Evolutionary conservation across 2,888 invertebrate species (phyloP), one percentile per base, ranked within the genome.

Genomic region (Pollenia griseotomentosa): DNA sequence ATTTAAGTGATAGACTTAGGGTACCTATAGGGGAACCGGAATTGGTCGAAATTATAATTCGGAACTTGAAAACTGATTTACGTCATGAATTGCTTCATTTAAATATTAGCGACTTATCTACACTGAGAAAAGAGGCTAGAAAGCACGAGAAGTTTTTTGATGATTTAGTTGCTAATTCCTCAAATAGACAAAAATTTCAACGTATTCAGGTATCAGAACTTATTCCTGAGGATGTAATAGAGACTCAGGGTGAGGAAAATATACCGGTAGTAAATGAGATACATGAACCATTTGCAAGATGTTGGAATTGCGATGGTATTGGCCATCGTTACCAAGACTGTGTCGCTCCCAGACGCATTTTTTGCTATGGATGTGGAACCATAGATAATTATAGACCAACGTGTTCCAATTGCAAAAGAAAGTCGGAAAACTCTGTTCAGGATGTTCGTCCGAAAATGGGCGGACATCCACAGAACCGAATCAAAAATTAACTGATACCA

Each of bases 121-220:
- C 19, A 19, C 19, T 19, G 19, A 19, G 19, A 19, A 19, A 19
- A 19, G 19, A 19, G 19, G 19, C 19, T 19, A 19, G 82, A 83
- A 68, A 51, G 19, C 23, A 48, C 14, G 68, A 68, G 51, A 85
- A 87, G 16, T 87, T 79, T 61, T n/a, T 53, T 2, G 75, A 68
- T 1, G 71, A 61, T 59, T n/a, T 59, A 14, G 12, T 10, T 0
- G 57, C 33, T 8, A 44, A 51, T 33, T 55, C 42, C 0, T 55
- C 55, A 11, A 12, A 40, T 16, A 53, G 44, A 12, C 40, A 8
- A 12, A n/a, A 12, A 19, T 53, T 12, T 42, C 16, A 16, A 19
- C 55, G 68, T 0, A 42, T 42, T 19, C 51, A 59, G 16, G 40
- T 73, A 33, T 51, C 40, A 5, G 44, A 57, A 11, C 2, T 73